phyloP scores from a whole-genome alignment of 1,140 invertebrate genomes.

The Heliconius eleuchia region DNA sequence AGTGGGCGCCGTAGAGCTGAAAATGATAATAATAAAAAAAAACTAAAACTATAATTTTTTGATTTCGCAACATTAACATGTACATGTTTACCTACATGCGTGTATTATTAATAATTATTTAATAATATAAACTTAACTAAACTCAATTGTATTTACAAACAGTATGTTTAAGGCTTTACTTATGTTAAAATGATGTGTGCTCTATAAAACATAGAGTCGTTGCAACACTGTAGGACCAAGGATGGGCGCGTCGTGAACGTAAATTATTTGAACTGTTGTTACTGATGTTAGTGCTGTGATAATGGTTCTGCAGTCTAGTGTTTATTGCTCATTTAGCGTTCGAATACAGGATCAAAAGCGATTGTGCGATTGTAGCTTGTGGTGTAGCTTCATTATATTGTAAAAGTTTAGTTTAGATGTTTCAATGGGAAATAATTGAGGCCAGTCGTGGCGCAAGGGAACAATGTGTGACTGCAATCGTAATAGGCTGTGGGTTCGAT shows the following conservation, averaged over 20 bases:
- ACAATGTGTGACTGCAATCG: too few species aligned
- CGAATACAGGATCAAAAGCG: slow-evolving; percentile 9
- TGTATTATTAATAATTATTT: too few species aligned
- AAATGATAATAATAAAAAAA: too few species aligned
- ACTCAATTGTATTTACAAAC: too few species aligned
- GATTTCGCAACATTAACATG: too few species aligned
- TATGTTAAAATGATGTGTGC: slow-evolving; percentile 21
- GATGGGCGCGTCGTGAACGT: slow-evolving; percentile 47
- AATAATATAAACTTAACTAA: too few species aligned
- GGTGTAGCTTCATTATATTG: neutral
- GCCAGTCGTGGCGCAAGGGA: too few species aligned
- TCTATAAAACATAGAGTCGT: slow-evolving; percentile 54
- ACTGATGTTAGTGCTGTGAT: slow-evolving; percentile 49
- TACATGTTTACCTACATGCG: too few species aligned
- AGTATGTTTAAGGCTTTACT: neutral
- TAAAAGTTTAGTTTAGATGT: neutral
- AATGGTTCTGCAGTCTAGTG: slow-evolving; percentile 39
- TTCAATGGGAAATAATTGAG: neutral
- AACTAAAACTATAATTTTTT: too few species aligned
- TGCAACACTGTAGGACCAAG: slow-evolving; percentile 52
- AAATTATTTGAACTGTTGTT: slow-evolving; percentile 64
- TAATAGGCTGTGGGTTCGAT: too few species aligned
- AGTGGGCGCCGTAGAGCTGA: too few species aligned
- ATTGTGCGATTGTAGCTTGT: slow-evolving; percentile 9
- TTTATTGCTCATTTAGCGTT: slow-evolving; percentile 36